Evolutionary conservation across 2,797 vertebrate species (phyloP).

Genomic region (Centroberyx gerrardi): DNA sequence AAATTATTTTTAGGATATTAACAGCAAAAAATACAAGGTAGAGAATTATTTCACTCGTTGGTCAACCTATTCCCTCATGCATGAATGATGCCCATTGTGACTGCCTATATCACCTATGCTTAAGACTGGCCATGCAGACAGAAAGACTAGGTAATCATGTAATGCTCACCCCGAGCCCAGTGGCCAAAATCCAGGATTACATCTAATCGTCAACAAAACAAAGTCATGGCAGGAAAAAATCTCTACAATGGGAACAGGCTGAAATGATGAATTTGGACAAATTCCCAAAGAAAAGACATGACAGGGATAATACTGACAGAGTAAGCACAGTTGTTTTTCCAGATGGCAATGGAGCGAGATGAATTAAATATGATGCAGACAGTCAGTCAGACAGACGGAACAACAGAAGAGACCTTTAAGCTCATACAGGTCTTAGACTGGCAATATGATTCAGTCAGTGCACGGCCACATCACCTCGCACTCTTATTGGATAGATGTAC

Average conservation of each 20-base stretch:
- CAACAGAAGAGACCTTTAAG: conserved; percentile 21
- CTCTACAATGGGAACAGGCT: neutral
- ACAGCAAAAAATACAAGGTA: too few species aligned
- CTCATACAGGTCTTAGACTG: conserved; percentile 6
- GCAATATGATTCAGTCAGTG: neutral
- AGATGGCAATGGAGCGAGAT: conserved; percentile 42
- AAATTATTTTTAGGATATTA: too few species aligned
- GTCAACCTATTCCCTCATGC: neutral
- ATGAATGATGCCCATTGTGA: neutral
- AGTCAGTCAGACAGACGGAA: conserved; percentile 31
- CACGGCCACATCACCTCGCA: conserved; percentile 2
- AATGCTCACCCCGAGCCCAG: neutral
- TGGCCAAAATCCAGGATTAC: conserved; percentile 14
- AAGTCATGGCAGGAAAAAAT: conserved; percentile 26
- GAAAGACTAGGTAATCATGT: conserved; percentile 2
- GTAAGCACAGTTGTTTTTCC: conserved; percentile 38
- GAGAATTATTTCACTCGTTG: neutral
- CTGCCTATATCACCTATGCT: neutral
- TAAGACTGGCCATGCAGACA: neutral
- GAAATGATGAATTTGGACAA: conserved; percentile 3
- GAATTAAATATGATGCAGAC: conserved; percentile 62
- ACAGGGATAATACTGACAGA: neutral
- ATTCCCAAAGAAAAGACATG: conserved; percentile 2
- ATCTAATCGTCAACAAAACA: conserved; percentile 27
- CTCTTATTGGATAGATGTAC: too few species aligned